A percentile compares a stretch with the other conserved stretches of the same genome.
These are phyloP conservation scores for Zaprionus capensis DNA, from an alignment of 1,140 invertebrate genomes.

Conservation along the genomic window DNA sequence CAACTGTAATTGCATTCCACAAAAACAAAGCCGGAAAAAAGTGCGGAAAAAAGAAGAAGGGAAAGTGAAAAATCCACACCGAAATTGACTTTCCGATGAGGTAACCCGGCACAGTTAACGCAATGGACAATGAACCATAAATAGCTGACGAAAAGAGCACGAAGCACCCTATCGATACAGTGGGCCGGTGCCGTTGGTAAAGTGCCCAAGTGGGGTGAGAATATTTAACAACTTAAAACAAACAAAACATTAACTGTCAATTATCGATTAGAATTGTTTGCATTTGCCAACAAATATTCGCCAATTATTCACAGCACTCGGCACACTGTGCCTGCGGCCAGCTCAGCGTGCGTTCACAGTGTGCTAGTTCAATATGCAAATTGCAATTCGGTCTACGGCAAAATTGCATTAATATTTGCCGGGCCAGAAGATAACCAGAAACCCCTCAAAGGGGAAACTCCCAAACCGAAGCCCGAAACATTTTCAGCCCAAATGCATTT, in stretches of 20 bases:
- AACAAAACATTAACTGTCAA: constrained; percentile 9
- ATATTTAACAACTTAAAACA: neutral
- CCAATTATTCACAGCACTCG: neutral
- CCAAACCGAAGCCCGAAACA: constrained; percentile 16
- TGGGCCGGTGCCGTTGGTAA: constrained; percentile 6
- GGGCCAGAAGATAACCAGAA: constrained; percentile 20
- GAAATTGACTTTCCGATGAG: constrained; percentile 38
- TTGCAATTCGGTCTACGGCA: constrained; percentile 50
- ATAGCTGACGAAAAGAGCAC: constrained; percentile 14
- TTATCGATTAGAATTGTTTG: constrained; percentile 11
- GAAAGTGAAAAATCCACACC: constrained; percentile 19
- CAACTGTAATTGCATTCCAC: constrained; percentile 60
- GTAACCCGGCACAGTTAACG: constrained; percentile 27
- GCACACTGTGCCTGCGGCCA: constrained; percentile 40
- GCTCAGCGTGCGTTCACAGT: neutral
- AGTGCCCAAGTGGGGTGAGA: neutral
- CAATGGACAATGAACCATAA: constrained; percentile 21
- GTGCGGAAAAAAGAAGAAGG: neutral
- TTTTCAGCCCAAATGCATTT: constrained; percentile 53
- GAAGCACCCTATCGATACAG: constrained; percentile 29
- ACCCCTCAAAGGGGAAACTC: constrained; percentile 4
- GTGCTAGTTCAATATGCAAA: constrained; percentile 56
- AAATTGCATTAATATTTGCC: constrained; percentile 76
- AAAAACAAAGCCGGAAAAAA: constrained; percentile 23
- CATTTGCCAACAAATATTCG: neutral